Evolutionary conservation across 1,140 invertebrate genomes (phyloP), one percentile per base, ranked within the genome.

Genomic region (Penaeus indicus): DNA sequence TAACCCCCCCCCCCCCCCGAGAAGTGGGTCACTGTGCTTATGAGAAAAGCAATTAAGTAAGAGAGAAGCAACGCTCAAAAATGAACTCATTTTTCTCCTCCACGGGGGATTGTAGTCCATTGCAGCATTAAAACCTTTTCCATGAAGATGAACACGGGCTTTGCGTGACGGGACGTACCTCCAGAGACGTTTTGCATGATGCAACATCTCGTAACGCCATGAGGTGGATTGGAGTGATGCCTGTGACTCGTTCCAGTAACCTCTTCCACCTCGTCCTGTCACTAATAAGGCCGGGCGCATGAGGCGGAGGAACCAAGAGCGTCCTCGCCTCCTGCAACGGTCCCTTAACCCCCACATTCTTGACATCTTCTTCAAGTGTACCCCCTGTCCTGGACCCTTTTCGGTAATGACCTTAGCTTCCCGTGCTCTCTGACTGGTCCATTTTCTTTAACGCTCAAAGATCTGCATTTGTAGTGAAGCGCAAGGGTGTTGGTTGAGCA

Each of bases 351-450:
- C 25, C 84, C 80, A 85, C 84, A 75, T 85, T 85, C 84, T 62
- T 85, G 67, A 61, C 72, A 64, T 69, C 19, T 69, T 69, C 19
- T 69, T 64, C 82, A 16, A 11, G 32, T 47, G 64, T 21, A n/a
- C 21, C 83, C 22, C 67, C 25, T 60, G 67, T 85, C 62, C 84
- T 19, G 47, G 84, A 25, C 84, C 84, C 77, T 85, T 85, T 85
- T 85, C 84, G 72, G 72, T 85, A 77, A 85, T 85, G 84, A 72
- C 67, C 63, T 62, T 16, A 75, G 84, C 47, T 85, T 86, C 85
- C 85, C 85, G 85, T 86, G 85, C 86, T 88, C 80, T 88, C 86
- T 86, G 77, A 61, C 62, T 21, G 27, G 47, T 78, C 80, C 86
- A 83, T 83, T 88, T 83, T 88, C 86, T 83, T 82, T 83, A 75